phyloP scores from a whole-genome alignment of 2,888 invertebrate species.

The Drosophila affinis region DNA sequence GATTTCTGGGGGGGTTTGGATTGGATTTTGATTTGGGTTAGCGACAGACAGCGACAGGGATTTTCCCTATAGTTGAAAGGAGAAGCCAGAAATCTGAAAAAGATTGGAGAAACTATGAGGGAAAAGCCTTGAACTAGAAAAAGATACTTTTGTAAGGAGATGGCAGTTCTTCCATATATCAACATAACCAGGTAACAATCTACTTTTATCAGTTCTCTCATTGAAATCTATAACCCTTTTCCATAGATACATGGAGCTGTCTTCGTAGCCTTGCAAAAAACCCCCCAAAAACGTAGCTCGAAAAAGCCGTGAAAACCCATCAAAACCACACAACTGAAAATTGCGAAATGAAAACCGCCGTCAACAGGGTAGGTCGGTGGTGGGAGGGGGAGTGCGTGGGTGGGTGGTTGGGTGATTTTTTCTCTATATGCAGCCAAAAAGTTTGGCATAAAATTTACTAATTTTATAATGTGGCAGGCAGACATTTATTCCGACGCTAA shows the following conservation, averaged over 20 bases:
- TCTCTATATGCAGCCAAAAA: conserved; percentile 35
- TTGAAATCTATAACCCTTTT: too few relatives aligned
- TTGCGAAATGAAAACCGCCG: conserved; percentile 28
- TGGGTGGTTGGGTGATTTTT: conserved; percentile 7
- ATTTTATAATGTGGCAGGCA: conserved; percentile 73
- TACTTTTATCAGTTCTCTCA: too few relatives aligned
- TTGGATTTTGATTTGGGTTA: not conserved
- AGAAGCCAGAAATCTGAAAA: not conserved
- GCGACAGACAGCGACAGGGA: not conserved
- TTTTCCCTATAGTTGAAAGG: too few relatives aligned
- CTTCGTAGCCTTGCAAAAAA: not conserved
- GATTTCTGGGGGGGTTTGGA: not conserved
- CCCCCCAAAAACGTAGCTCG: not conserved
- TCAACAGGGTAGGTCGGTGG: not conserved
- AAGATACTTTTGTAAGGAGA: too few relatives aligned
- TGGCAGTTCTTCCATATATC: too few relatives aligned
- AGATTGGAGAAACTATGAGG: too few relatives aligned
- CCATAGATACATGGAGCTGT: too few relatives aligned
- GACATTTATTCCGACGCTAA: conserved; percentile 75
- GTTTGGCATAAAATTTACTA: conserved; percentile 63
- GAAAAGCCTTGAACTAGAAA: too few relatives aligned
- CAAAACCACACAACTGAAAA: conserved; percentile 36
- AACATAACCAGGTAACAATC: too few relatives aligned
- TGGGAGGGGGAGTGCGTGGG: conserved; percentile 13
- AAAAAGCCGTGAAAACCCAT: conserved; percentile 7